phyloP scores from a whole-genome alignment of 2,888 invertebrate species.

The Drosophila engyochracea region DNA sequence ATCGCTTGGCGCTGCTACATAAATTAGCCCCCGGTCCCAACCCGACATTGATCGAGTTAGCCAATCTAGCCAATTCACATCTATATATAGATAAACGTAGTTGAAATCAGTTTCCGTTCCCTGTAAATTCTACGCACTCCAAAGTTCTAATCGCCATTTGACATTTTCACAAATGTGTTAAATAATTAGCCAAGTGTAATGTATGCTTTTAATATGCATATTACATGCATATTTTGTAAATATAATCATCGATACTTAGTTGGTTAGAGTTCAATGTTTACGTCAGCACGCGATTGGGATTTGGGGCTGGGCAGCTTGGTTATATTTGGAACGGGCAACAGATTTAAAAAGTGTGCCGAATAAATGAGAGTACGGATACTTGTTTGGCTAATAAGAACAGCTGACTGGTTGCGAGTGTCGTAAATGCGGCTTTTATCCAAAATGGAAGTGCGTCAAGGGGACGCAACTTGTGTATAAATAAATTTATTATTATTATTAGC shows the following conservation, averaged over 20 bases:
- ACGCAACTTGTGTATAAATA: constrained; percentile 32
- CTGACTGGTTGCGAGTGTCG: constrained; percentile 26
- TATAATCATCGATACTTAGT: constrained; percentile 28
- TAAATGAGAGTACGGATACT: constrained; percentile 20
- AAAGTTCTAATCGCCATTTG: constrained; percentile 47
- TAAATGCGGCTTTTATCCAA: constrained; percentile 7
- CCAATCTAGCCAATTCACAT: constrained; percentile 1
- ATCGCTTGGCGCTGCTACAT: constrained; percentile 59
- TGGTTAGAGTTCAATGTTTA: constrained; percentile 31
- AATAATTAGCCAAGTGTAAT: constrained; percentile 36
- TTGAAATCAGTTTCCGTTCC: constrained; percentile 42
- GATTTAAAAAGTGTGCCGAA: constrained; percentile 62
- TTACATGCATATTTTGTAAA: constrained; percentile 5
- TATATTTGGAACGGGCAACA: constrained; percentile 39
- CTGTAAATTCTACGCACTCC: constrained; percentile 44
- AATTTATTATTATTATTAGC: constrained; percentile 36
- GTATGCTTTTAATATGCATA: constrained; percentile 16
- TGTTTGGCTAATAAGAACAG: constrained; percentile 12
- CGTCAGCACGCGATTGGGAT: constrained; percentile 51
- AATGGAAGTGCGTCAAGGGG: constrained; percentile 33
- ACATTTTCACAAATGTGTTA: constrained; percentile 53
- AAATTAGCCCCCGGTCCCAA: constrained; percentile 42
- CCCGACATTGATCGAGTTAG: constrained; percentile 45
- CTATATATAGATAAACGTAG: neutral
- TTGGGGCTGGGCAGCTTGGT: constrained; percentile 10